These are phyloP conservation scores for Odontesthes bonariensis DNA, from an alignment of 2,113 vertebrate species.

Conservation along the genomic window DNA sequence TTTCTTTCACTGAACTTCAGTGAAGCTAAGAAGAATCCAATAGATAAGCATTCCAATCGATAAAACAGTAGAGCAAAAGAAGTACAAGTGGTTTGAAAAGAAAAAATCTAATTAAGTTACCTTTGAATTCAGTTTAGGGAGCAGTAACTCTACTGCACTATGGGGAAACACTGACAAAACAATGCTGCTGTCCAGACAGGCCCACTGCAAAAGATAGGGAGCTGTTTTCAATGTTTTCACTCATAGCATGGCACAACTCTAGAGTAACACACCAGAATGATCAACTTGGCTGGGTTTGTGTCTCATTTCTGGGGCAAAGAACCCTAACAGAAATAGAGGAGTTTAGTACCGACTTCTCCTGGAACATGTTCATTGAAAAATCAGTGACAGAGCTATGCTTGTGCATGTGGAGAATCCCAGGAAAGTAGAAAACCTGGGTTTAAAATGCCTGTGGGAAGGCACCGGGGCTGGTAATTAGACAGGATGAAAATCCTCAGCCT, in stretches of 20 bases:
- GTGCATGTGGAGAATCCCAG: slow-evolving; percentile 59
- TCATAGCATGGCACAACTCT: slow-evolving; percentile 50
- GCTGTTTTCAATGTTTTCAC: slow-evolving; percentile 38
- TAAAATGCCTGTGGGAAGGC: slow-evolving; percentile 70
- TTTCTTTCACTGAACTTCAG: not conserved
- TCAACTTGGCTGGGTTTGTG: slow-evolving; percentile 56
- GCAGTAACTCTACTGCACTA: not conserved
- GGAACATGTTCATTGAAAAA: slow-evolving; percentile 38
- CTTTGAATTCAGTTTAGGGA: not conserved
- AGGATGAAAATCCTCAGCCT: slow-evolving; percentile 73
- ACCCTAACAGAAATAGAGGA: not conserved
- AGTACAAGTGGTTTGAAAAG: not conserved
- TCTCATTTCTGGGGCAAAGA: slow-evolving; percentile 43
- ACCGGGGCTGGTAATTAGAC: slow-evolving; percentile 79
- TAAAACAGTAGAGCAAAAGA: not conserved
- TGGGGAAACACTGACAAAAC: slow-evolving; percentile 8
- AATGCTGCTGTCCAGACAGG: slow-evolving; percentile 22
- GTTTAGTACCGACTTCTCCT: slow-evolving; percentile 35
- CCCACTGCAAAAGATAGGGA: not conserved
- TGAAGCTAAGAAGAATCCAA: not conserved
- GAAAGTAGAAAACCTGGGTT: slow-evolving; percentile 69
- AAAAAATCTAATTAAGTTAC: not conserved
- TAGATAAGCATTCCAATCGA: no score
- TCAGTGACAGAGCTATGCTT: slow-evolving; percentile 35
- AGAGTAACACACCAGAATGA: slow-evolving; percentile 69